These are phyloP conservation scores for Monochamus alternatus DNA, from an alignment of 2,888 invertebrate genomes.

Conservation along the genomic window DNA sequence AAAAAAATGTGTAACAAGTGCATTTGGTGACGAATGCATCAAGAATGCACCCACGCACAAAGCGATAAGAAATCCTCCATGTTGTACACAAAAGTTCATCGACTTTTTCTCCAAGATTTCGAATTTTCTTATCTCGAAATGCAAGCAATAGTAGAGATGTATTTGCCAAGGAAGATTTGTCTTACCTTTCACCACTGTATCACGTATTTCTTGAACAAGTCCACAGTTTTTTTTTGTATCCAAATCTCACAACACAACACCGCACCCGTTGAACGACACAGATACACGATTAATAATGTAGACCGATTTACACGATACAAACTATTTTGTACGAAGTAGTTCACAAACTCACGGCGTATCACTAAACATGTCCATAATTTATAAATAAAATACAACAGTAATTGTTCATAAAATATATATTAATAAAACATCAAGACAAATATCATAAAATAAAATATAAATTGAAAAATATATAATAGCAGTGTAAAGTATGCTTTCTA, in stretches of 20 bases:
- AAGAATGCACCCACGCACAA: slow-evolving; percentile 63
- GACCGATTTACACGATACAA: slow-evolving; percentile 14
- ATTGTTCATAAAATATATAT: slow-evolving; percentile 15
- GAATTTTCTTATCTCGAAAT: background rate
- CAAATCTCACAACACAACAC: slow-evolving; percentile 54
- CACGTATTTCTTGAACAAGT: slow-evolving; percentile 52
- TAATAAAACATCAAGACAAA: slow-evolving; percentile 16
- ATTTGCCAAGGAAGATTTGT: background rate
- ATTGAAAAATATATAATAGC: slow-evolving; percentile 34
- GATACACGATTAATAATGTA: slow-evolving; percentile 16
- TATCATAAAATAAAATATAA: slow-evolving; percentile 38
- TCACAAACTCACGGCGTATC: background rate
- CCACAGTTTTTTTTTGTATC: slow-evolving; percentile 49
- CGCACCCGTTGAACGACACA: slow-evolving; percentile 59
- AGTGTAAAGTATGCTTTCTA: slow-evolving; percentile 44
- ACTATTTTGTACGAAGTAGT: background rate
- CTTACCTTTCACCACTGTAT: slow-evolving; percentile 64
- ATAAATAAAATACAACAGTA: background rate
- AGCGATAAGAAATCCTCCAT: slow-evolving; percentile 65
- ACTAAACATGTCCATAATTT: background rate
- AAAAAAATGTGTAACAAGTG: slow-evolving; percentile 39
- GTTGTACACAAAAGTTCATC: slow-evolving; percentile 65
- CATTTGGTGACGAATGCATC: slow-evolving; percentile 37
- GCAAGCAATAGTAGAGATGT: background rate
- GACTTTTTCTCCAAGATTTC: slow-evolving; percentile 49